Evolutionary conservation across 2,113 vertebrate species (phyloP), one percentile per base, ranked within the genome.

Genomic region (Hydropotes inermis): DNA sequence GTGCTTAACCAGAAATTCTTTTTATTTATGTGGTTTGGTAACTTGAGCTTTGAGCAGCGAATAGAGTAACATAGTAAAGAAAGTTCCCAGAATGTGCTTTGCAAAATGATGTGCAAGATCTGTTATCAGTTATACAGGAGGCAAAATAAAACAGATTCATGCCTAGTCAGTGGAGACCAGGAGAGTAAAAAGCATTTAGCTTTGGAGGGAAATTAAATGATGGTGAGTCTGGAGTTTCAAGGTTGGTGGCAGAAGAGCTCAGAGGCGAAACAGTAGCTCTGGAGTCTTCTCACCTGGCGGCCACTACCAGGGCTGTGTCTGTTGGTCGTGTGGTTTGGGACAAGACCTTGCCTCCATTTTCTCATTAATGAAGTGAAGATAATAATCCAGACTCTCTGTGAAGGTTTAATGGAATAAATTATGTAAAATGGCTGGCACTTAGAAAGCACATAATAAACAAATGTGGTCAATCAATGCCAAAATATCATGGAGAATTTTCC

Each of bases 241-340:
- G 74, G 19, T 28, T 19, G 13, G n/a, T 54, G 15, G 14, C 60
- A 25, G 2, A 6, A 16, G 50, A 25, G 64, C n/a, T 76, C 74
- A 78, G 76, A 58, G 25, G 13, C 4, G 4, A n/a, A 52, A 54
- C 1, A 3, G 12, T 1, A n/a, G 23, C 6, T 52, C 1, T 12
- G 52, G 6, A 5, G 1, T 28, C 52, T 9, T 6, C 52, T 52
- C 28, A 25, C 14, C 43, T 1, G 17, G 16, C 3, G 1, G 0
- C 12, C 27, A 36, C 27, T 7, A 0, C 64, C 43, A 64, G 23
- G 43, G n/a, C 52, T 33, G n/a, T 2, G 1, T 7, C 2, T 25
- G n/a, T 3, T 60, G 50, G 47, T 14, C 14, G 1, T 85, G 7
- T 21, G 60, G 15, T 52, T 91, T 88, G 25, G 70, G 50, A 61